These are phyloP conservation scores for Umimayanthus chanpuru DNA, from an alignment of 92 coral and sea anemone species.

Conservation along the genomic window DNA sequence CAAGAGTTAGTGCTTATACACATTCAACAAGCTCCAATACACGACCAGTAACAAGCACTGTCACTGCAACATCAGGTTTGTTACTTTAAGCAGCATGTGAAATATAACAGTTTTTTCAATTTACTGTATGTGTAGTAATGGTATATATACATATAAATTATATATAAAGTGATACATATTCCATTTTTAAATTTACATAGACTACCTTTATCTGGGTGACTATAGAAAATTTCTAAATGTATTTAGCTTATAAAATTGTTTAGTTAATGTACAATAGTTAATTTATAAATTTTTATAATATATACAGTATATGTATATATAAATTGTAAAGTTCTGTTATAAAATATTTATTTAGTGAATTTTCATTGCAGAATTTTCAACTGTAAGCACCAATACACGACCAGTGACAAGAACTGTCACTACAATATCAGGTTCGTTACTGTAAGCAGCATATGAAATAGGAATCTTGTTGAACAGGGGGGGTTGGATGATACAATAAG, in stretches of 20 bases:
- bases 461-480: no score
- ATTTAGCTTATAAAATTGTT: no score
- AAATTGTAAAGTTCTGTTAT: no score
- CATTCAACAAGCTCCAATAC: constrained; percentile 1
- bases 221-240: not conserved
- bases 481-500: no score
- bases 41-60: not conserved
- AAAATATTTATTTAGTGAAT: no score
- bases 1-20: not conserved
- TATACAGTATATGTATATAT: no score
- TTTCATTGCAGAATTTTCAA: not conserved
- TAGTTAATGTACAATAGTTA: no score
- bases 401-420: not conserved
- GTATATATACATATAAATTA: no score
- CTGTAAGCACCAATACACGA: not conserved
- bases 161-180: no score
- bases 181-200: not conserved
- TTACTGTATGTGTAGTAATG: not conserved
- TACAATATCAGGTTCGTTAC: not conserved
- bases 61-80: constrained; percentile 6
- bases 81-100: constrained; percentile 1
- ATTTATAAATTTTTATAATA: no score
- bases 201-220: constrained; percentile 1
- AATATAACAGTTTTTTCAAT: no score
- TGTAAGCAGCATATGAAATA: no score